These are phyloP conservation scores for Capitulum mitella DNA, from an alignment of 2,888 invertebrate genomes.

Conservation along the genomic window DNA sequence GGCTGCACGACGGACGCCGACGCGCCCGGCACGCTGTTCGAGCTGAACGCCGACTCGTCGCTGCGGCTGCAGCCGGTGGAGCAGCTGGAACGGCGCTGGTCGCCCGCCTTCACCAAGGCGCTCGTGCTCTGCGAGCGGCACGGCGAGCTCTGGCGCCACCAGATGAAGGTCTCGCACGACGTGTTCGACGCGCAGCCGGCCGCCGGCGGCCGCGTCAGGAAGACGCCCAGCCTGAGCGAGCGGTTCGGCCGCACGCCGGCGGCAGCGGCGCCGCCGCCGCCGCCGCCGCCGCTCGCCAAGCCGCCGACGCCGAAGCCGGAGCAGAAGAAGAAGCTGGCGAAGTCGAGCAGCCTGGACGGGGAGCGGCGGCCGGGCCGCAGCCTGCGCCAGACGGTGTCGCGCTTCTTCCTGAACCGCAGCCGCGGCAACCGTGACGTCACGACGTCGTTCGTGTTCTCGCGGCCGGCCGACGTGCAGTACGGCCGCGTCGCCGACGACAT, in stretches of 20 bases:
- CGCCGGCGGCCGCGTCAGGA: not conserved
- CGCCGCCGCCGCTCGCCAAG: not conserved
- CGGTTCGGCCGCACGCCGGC: not conserved
- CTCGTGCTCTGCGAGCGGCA: slow-evolving; percentile 55
- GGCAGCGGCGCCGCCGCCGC: not conserved
- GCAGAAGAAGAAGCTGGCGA: not conserved
- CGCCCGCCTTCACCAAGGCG: slow-evolving; percentile 57
- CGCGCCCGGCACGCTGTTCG: slow-evolving; percentile 46
- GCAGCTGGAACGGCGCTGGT: slow-evolving; percentile 57
- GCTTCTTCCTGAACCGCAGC: slow-evolving; percentile 20
- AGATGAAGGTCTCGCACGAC: slow-evolving; percentile 40
- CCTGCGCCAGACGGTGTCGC: slow-evolving; percentile 15
- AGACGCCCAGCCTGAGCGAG: slow-evolving; percentile 10
- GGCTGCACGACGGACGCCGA: slow-evolving; percentile 54
- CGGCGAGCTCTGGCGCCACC: slow-evolving; percentile 44
- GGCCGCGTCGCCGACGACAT: not conserved
- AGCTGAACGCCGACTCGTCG: slow-evolving; percentile 51
- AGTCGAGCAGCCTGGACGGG: not conserved
- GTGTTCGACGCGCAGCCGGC: not conserved
- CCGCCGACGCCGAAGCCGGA: not conserved
- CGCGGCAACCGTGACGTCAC: slow-evolving; percentile 11
- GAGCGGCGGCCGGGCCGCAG: slow-evolving; percentile 8
- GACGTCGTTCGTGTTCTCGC: slow-evolving; percentile 11
- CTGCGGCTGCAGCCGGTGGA: slow-evolving; percentile 54
- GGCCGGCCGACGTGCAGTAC: not conserved